Conservation (phyloP, 2,888 invertebrate species). For the Lymantria dispar region DNA sequence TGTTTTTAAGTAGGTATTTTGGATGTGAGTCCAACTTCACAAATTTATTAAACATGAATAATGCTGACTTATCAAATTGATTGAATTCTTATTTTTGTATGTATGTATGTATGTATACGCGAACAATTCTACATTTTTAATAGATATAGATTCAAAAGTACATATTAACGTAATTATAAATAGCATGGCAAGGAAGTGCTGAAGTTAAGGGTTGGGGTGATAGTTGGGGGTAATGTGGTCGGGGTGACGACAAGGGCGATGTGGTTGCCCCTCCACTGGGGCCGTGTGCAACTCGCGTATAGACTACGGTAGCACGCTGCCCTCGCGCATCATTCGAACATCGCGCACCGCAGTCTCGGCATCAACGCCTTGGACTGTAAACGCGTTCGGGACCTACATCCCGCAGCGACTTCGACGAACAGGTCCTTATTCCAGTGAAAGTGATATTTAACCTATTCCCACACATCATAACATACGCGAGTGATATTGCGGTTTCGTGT, state of each 20-base stretch:
- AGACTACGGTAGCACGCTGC: slow-evolving; percentile 76
- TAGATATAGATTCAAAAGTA: background rate
- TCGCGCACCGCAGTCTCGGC: slow-evolving; percentile 80
- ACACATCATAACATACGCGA: slow-evolving; percentile 53
- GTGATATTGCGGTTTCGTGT: slow-evolving; percentile 67
- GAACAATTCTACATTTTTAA: background rate
- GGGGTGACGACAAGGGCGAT: slow-evolving; percentile 43
- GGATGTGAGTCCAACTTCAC: no score
- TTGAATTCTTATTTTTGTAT: no score
- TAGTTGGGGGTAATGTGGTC: slow-evolving; percentile 20
- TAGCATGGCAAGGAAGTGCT: background rate
- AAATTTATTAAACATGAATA: no score
- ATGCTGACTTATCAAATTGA: no score
- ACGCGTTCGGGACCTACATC: slow-evolving; percentile 79
- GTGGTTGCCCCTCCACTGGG: slow-evolving; percentile 71
- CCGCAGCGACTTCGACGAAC: slow-evolving; percentile 80
- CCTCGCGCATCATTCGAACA: slow-evolving; percentile 80
- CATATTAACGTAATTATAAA: background rate
- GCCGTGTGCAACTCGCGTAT: slow-evolving; percentile 80
- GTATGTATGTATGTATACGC: background rate
- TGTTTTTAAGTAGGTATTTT: no score
- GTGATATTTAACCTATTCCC: slow-evolving; percentile 52
- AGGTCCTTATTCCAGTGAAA: slow-evolving; percentile 77
- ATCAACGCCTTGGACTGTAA: slow-evolving; percentile 72
- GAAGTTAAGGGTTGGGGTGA: slow-evolving; percentile 15